These are phyloP conservation scores for Choreutis nemorana DNA, from an alignment of 2,888 invertebrate genomes.

Conservation along the genomic window DNA sequence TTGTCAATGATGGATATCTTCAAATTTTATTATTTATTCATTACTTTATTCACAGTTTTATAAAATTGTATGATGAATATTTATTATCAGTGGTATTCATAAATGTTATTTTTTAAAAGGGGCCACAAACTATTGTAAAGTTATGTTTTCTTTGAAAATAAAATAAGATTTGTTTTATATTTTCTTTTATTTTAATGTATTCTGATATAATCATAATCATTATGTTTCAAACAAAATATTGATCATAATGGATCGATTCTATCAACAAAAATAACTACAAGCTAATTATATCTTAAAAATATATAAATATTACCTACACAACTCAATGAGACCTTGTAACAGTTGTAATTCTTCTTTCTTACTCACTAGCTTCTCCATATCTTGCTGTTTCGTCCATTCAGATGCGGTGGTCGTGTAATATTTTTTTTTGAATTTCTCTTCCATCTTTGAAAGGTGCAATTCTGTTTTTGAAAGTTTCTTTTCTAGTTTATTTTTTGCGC, in stretches of 20 bases:
- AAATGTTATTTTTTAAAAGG: too few relatives aligned
- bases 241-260: background rate
- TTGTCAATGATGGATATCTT: too few relatives aligned
- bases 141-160: background rate
- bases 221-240: slow-evolving; percentile 10
- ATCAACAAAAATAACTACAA: too few relatives aligned
- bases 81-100: too few relatives aligned
- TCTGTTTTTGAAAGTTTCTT: slow-evolving; percentile 35
- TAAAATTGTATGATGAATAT: too few relatives aligned
- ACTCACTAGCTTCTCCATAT: slow-evolving; percentile 27
- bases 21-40: too few relatives aligned
- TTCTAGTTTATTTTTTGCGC: slow-evolving; percentile 28
- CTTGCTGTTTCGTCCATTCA: slow-evolving; percentile 23
- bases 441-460: slow-evolving; percentile 29
- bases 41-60: too few relatives aligned
- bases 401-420: slow-evolving; percentile 24
- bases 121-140: too few relatives aligned
- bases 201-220: too few relatives aligned
- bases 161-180: slow-evolving; percentile 2
- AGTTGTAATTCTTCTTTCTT: slow-evolving; percentile 36
- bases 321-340: slow-evolving; percentile 29
- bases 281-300: too few relatives aligned
- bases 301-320: slow-evolving; percentile 5
- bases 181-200: slow-evolving; percentile 2
- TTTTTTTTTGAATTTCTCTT: slow-evolving; percentile 25